Evolutionary conservation across 2,113 vertebrate genomes (phyloP).

Genomic region (Notarius lentiginosus): DNA sequence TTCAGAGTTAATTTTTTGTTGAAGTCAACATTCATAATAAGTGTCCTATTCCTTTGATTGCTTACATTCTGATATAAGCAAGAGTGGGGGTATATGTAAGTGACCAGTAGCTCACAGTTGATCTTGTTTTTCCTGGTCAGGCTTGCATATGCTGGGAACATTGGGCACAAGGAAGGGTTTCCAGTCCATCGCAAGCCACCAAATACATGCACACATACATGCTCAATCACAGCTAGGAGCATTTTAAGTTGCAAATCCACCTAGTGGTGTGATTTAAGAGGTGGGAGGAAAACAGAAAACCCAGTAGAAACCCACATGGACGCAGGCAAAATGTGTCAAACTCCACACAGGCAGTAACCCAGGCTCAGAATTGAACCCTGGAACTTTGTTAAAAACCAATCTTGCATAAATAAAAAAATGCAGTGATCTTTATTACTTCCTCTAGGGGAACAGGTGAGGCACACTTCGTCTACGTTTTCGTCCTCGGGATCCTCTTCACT

Average conservation of each 20-base stretch:
- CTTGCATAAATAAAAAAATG: neutral
- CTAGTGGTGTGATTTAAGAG: neutral
- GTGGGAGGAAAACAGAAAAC: neutral
- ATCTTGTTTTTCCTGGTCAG: neutral
- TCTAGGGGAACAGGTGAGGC: slow-evolving; percentile 91
- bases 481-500: slow-evolving; percentile 91
- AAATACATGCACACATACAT: neutral
- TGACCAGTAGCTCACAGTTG: too few relatives aligned
- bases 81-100: too few relatives aligned
- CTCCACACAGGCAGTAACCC: neutral
- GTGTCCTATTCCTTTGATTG: too few relatives aligned
- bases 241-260: neutral
- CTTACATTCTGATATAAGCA: too few relatives aligned
- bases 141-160: neutral
- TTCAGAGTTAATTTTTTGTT: too few relatives aligned
- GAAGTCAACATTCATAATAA: too few relatives aligned
- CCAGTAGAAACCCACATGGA: neutral
- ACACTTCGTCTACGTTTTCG: slow-evolving; percentile 90
- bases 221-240: neutral
- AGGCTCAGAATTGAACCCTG: neutral
- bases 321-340: neutral
- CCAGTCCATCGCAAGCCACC: neutral
- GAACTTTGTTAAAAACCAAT: neutral
- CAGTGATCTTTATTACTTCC: neutral
- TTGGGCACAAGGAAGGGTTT: neutral